Evolutionary conservation across 2,888 invertebrate species (phyloP).

Genomic region (Ditula angustiorana): DNA sequence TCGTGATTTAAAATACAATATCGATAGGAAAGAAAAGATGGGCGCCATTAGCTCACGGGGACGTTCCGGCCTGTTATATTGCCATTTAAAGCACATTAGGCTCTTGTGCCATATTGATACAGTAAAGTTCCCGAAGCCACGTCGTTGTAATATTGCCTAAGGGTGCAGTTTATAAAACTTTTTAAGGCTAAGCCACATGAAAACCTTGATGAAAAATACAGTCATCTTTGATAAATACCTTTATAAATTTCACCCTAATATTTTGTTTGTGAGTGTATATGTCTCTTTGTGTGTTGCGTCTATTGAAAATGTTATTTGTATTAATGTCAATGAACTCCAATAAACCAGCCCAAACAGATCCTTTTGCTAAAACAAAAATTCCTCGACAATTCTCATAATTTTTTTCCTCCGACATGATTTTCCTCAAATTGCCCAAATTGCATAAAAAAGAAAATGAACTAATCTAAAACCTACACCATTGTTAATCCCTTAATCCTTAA

Average conservation of each 20-base stretch:
- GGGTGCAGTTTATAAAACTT: not conserved
- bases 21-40: constrained; percentile 11
- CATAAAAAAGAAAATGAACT: constrained; percentile 26
- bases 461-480: constrained; percentile 26
- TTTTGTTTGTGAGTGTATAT: too few species aligned
- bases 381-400: not conserved
- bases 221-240: too few species aligned
- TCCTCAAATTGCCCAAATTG: not conserved
- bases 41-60: constrained; percentile 31
- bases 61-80: constrained; percentile 36
- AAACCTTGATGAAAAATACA: too few species aligned
- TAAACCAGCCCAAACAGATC: not conserved
- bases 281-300: too few species aligned
- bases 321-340: too few species aligned
- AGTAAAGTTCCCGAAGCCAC: not conserved
- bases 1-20: too few species aligned
- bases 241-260: too few species aligned
- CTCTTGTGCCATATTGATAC: constrained; percentile 8
- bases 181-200: not conserved
- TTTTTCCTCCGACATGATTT: constrained; percentile 3
- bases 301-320: too few species aligned
- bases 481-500: constrained; percentile 9
- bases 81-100: constrained; percentile 53
- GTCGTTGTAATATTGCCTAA: not conserved
- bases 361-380: not conserved